Evolutionary conservation across 2,888 invertebrate species (phyloP), one percentile per base, ranked within the genome.

Genomic region (Apodemia hepburni): DNA sequence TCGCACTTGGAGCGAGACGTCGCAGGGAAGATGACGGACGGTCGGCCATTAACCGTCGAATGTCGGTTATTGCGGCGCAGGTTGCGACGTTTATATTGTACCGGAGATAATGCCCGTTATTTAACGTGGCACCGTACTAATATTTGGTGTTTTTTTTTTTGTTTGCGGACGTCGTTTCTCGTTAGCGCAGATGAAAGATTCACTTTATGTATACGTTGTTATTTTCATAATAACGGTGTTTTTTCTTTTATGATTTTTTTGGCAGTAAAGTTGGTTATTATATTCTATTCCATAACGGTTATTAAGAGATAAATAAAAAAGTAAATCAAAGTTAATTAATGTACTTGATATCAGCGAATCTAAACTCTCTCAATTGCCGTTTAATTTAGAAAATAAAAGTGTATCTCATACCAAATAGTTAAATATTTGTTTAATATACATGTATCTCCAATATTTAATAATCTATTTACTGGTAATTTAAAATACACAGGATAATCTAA

Each of bases 81-180:
- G 74, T 80, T 76, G 79, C 78, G 79, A 80, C 82, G 81, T 78
- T 83, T 80, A 82, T 83, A 86, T 85, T 85, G 80, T 85, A 73
- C 76, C 77, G 71, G 72, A 80, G 82, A 85, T 86, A 86, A 85
- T 83, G 77, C 78, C 77, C 68, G 81, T 80, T 84, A 85, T 85
- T 86, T 85, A 84, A 75, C 78, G 76, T 75, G 68, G 74, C 77
- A 74, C 75, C 72, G 71, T 74, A 79, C 84, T 83, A 85, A 86
- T 85, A 84, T 80, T 82, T 73, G 76, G 73, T 70, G 72, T 77
- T 77, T 81, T 81, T 77, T 81, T 77, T 81, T 82, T 82, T 77
- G 75, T 77, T 69, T 71, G 64, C 70, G 54, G 66, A 75, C 74
- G 81, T 82, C 82, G 76, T 74, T 81, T 75, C 76, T 81, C 74